Base-by-base conservation (phyloP, 37 sponge, comb jelly and placozoan genomes). In the Theonella swinhoei region DNA sequence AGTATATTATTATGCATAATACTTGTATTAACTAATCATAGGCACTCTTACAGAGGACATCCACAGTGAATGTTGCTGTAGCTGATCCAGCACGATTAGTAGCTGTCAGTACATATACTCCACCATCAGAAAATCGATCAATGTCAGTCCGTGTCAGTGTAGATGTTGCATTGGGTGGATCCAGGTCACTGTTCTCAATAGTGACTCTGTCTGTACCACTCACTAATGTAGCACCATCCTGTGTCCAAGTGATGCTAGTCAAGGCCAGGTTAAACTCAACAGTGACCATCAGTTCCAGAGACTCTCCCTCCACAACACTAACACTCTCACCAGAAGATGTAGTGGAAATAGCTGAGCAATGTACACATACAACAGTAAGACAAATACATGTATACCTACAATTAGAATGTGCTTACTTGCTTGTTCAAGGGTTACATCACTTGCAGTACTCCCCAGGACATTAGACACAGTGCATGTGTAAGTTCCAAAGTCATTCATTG, bases 231-330 rank as follows among this genome's bases (percentile, higher is more conserved):
- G 2, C 39, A 23, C 71, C 70, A 68, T 70, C 47, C 19, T 58
- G 33, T 62, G 35, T 42, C 85, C 85, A 85, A 40, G 60, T 35
- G 40, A 85, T 35, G 22, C 28, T 32, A n/a, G 32, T 33, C 24
- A 77, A 26, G 39, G 70, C 71, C 38, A 85, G 59, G 85, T 85
- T 85, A 62, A 76, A 77, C 23, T 36, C 71, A 26, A 69, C 26
- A 72, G 76, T 60, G 39, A 0, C 43, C 38, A 60, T 68, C 32
- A 35, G 31, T 25, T n/a, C 26, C 4, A 85, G 68, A 38, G 37
- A n/a, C 31, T 28, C 39, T 42, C 77, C 77, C 62, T 76, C 78
- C 9, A 37, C 65, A 64, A 47, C 54, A 47, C 11, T 47, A 47
- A 47, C 54, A 47, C 14, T 47, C 54, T 47, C 54, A 7, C 14